These are phyloP conservation scores for Epinephelus cyanopodus DNA, from an alignment of 2,113 vertebrate genomes.

Conservation along the genomic window DNA sequence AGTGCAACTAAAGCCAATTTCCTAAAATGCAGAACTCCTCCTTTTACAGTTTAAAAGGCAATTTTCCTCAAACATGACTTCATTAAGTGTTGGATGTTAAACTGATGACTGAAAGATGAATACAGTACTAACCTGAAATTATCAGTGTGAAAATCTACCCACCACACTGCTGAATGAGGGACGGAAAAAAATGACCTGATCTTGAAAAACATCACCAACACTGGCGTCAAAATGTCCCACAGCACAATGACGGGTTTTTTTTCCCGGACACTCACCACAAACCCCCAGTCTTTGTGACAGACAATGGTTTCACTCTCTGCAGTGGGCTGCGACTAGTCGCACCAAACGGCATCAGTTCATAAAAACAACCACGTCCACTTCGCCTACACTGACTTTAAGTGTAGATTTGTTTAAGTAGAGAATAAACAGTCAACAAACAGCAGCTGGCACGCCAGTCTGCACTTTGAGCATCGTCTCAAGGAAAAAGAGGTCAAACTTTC, in stretches of 20 bases:
- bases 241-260: background rate
- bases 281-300: background rate
- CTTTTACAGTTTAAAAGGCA: background rate
- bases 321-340: background rate
- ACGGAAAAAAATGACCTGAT: constrained; percentile 54
- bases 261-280: constrained; percentile 11
- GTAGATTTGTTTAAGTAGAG: constrained; percentile 34
- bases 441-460: constrained; percentile 28
- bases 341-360: background rate
- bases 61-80: constrained; percentile 3
- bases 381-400: constrained; percentile 13
- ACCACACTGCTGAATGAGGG: constrained; percentile 22
- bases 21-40: background rate
- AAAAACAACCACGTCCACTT: background rate
- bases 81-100: background rate
- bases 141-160: constrained; percentile 18
- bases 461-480: constrained; percentile 39
- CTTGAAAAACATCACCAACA: constrained; percentile 18
- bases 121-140: constrained; percentile 14
- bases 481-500: constrained; percentile 26
- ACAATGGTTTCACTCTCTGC: constrained; percentile 7
- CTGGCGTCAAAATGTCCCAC: constrained; percentile 11
- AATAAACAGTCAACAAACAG: constrained; percentile 23
- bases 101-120: constrained; percentile 16
- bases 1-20: background rate